Conservation (phyloP, 92 coral and sea anemone genomes). For the Umimayanthus kanabou region DNA sequence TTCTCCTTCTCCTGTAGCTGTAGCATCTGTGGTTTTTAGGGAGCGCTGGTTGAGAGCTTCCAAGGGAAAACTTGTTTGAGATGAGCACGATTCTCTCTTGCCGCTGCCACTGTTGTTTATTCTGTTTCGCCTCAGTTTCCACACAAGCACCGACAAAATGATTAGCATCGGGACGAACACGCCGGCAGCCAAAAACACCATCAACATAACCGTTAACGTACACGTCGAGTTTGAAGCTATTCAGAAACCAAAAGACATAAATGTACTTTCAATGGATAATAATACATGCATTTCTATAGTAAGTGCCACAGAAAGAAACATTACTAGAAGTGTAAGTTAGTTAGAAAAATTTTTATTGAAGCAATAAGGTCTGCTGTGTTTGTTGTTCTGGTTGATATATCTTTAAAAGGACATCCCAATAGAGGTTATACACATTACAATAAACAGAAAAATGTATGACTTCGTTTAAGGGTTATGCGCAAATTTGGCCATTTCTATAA, state of each 20-base stretch:
- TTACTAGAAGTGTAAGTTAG: too few species aligned
- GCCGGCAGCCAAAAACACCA: not conserved
- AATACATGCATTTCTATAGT: not conserved
- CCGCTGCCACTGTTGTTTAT: not conserved
- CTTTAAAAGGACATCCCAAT: too few species aligned
- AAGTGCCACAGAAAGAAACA: not conserved
- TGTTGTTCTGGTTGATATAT: too few species aligned
- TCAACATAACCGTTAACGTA: not conserved
- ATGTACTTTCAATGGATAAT: not conserved
- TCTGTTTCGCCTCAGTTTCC: not conserved
- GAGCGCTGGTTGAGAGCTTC: not conserved
- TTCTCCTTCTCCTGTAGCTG: not conserved
- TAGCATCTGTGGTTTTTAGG: not conserved
- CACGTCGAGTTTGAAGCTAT: not conserved
- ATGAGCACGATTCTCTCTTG: not conserved
- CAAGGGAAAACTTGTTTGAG: not conserved
- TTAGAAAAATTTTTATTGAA: too few species aligned
- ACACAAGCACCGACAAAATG: not conserved
- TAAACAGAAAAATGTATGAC: too few species aligned
- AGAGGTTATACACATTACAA: too few species aligned
- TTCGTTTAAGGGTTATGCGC: too few species aligned
- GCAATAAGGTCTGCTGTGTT: too few species aligned
- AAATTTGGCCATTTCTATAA: too few species aligned
- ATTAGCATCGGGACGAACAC: constrained; percentile 1
- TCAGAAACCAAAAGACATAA: not conserved